These are phyloP conservation scores for Nephrocerus scutellatus DNA, from an alignment of 2,888 invertebrate genomes.

Conservation along the genomic window DNA sequence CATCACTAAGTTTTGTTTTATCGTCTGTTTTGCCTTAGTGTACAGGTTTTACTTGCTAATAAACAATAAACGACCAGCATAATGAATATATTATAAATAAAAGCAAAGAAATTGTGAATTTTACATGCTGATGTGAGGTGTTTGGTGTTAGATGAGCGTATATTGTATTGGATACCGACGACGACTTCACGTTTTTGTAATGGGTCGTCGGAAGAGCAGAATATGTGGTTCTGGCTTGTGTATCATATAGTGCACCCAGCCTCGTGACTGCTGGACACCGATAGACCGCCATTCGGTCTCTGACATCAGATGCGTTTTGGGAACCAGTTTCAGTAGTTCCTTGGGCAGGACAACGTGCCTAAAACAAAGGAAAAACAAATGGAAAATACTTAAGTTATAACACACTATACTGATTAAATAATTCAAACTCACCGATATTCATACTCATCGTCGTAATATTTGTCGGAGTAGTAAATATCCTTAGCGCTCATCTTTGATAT, in stretches of 20 bases:
- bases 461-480: constrained; percentile 87
- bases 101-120: no score
- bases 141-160: no score
- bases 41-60: no score
- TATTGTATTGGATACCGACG: no score
- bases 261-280: constrained; percentile 93
- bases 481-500: constrained; percentile 55
- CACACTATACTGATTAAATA: no score
- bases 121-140: no score
- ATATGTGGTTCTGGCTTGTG: constrained; percentile 94
- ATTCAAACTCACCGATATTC: constrained; percentile 81
- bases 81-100: no score
- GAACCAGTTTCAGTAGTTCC: constrained; percentile 82
- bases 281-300: constrained; percentile 91
- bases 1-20: no score
- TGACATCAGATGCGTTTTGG: constrained; percentile 87
- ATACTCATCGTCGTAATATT: constrained; percentile 83
- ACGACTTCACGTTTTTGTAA: constrained; percentile 48
- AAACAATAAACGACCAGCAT: no score
- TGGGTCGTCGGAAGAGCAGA: constrained; percentile 72
- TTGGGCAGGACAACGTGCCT: constrained; percentile 94
- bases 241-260: constrained; percentile 96
- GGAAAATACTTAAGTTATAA: not conserved
- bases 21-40: no score
- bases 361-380: constrained; percentile 16